A percentile compares a stretch with the other conserved stretches of the same genome.
Evolutionary conservation across 2,888 invertebrate genomes (phyloP).

Genomic region (Sminthurinus aureus): DNA sequence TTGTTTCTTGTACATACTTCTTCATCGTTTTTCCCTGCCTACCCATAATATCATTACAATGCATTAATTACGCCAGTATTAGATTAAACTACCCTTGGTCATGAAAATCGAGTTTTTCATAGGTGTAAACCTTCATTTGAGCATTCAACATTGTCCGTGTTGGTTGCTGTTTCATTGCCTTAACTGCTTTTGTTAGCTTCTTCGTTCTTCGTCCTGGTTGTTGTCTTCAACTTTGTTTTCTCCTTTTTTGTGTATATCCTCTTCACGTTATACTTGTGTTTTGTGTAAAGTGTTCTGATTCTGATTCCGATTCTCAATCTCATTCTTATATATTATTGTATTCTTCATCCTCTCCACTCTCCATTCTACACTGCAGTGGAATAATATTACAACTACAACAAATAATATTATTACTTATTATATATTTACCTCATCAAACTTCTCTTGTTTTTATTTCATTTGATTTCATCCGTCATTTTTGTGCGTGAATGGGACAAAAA

Average conservation of each 20-base stretch:
- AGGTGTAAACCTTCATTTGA: constrained; percentile 40
- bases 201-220: neutral
- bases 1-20: too few species aligned
- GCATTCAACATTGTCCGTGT: constrained; percentile 21
- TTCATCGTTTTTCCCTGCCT: constrained; percentile 1
- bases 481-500: constrained; percentile 18
- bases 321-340: neutral
- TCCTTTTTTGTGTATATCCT: neutral
- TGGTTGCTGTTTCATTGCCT: constrained; percentile 18
- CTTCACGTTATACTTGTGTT: neutral
- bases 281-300: neutral
- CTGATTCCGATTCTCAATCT: too few species aligned
- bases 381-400: neutral
- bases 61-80: constrained; percentile 35
- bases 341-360: too few species aligned
- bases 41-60: constrained; percentile 36
- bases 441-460: constrained; percentile 1
- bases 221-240: neutral
- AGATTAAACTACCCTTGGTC: constrained; percentile 37
- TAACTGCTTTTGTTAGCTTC: neutral
- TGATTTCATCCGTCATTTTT: neutral
- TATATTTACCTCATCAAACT: neutral
- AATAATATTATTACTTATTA: too few species aligned
- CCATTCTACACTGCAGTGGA: too few species aligned
- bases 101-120: constrained; percentile 39